Base-by-base conservation (phyloP, 1,140 invertebrate species). In the Trichonephila clavipes region DNA sequence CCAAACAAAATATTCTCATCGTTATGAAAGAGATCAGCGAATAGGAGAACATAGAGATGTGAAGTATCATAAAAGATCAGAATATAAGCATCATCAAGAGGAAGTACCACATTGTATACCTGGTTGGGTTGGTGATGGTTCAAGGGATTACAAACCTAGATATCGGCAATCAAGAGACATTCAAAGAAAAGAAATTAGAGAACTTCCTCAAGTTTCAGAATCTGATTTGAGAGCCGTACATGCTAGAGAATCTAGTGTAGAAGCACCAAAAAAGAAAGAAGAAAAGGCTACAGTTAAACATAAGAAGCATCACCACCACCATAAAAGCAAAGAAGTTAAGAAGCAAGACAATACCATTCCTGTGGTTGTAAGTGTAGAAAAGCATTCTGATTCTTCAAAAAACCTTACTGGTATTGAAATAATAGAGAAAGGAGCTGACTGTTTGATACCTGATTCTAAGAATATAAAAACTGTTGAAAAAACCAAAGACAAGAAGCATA, bases 401-500 rank as follows among this genome's bases (percentile, higher is more conserved):
- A 88, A 87, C 8, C 34, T 82, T n/a, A 72, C 24, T 61, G 69
- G 44, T 40, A 40, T 58, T 34, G 77, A 94, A 16, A 40, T 64
- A 66, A 34, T 58, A 12, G 64, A 34, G 1, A 88, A 72, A 14
- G 94, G 62, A n/a, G 64, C 58, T 1, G 88, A 21, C 59, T 19
- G 5, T n/a, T 24, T 12, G 5, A 0, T 34, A 5, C 18, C 1
- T 40, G 83, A 95, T 98, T 97, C 72, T 98, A 83, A 94, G 72
- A 95, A 95, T 98, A 98, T 96, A 97, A 95, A 81, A 83, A 88
- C 21, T 98, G 97, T 96, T 97, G 95, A 90, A 85, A 94, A 90
- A 59, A n/a, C 64, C 7, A 95, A 95, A 92, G 90, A 93, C 88
- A 94, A 92, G 34, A 85, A 94, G 14, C 95, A 95, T 64, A 95